Conservation (phyloP, 1,140 invertebrate genomes). For the Achroia grisella region DNA sequence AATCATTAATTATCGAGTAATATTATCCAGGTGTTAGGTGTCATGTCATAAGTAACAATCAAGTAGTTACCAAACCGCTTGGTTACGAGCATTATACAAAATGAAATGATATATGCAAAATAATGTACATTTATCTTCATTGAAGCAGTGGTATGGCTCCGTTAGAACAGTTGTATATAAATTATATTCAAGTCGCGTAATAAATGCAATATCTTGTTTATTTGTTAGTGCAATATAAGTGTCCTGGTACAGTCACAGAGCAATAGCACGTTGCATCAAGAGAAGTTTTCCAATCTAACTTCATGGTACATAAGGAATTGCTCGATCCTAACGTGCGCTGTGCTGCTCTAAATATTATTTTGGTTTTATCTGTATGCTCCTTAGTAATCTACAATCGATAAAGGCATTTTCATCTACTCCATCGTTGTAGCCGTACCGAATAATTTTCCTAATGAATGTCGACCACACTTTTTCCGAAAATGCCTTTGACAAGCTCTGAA, state of each 20-base stretch:
- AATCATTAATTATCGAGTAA: too few species aligned
- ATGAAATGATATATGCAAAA: too few species aligned
- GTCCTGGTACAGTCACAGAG: slow-evolving; percentile 25
- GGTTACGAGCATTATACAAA: too few species aligned
- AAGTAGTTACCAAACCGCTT: too few species aligned
- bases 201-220: not conserved
- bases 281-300: slow-evolving; percentile 58
- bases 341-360: slow-evolving; percentile 20
- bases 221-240: slow-evolving; percentile 12
- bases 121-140: too few species aligned
- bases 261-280: slow-evolving; percentile 32
- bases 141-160: too few species aligned
- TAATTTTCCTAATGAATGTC: slow-evolving; percentile 1
- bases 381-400: too few species aligned
- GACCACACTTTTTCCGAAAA: not conserved
- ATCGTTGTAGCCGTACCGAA: not conserved
- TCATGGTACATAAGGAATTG: slow-evolving; percentile 44
- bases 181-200: too few species aligned
- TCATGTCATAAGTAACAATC: too few species aligned
- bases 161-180: too few species aligned
- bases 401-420: too few species aligned
- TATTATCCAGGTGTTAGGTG: too few species aligned
- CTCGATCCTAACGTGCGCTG: slow-evolving; percentile 22
- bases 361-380: slow-evolving; percentile 2
- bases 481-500: slow-evolving; percentile 2